These are phyloP conservation scores for Empidonax alnorum DNA, from an alignment of 2,113 vertebrate genomes.

Conservation along the genomic window DNA sequence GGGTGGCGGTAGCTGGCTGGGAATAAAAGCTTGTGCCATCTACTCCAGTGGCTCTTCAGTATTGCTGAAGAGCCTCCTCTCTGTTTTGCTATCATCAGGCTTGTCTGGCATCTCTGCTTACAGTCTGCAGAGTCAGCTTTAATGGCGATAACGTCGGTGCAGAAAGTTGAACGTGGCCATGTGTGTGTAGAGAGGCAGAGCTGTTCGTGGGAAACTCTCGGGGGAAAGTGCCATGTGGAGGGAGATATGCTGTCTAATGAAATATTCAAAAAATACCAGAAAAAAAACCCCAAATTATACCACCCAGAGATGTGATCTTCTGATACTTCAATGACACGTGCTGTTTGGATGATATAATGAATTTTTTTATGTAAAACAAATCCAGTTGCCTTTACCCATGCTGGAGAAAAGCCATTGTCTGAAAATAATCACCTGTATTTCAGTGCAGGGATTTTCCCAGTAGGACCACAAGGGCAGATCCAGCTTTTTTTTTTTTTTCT, in stretches of 20 bases:
- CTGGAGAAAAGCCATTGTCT: background rate
- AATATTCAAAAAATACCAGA: background rate
- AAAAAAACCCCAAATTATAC: background rate
- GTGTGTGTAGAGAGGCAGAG: background rate
- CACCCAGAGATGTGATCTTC: background rate
- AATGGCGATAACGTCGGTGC: background rate
- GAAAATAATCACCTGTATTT: background rate
- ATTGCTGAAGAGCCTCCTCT: background rate
- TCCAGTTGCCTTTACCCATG: background rate
- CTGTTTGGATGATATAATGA: background rate
- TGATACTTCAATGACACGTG: background rate
- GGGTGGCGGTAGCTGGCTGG: rapidly evolving
- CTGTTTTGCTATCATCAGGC: background rate
- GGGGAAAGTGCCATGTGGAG: background rate
- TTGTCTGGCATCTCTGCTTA: background rate
- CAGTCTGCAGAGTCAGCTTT: slow-evolving; percentile 7
- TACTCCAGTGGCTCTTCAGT: background rate
- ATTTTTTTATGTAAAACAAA: background rate
- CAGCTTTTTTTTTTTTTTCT: background rate
- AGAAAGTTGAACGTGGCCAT: background rate
- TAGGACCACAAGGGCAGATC: background rate
- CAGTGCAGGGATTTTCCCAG: background rate
- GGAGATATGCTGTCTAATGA: background rate
- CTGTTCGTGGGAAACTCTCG: background rate
- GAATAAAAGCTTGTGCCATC: background rate